Evolutionary conservation across 2,888 invertebrate genomes (phyloP).

Genomic region (Sthenelais limicola): DNA sequence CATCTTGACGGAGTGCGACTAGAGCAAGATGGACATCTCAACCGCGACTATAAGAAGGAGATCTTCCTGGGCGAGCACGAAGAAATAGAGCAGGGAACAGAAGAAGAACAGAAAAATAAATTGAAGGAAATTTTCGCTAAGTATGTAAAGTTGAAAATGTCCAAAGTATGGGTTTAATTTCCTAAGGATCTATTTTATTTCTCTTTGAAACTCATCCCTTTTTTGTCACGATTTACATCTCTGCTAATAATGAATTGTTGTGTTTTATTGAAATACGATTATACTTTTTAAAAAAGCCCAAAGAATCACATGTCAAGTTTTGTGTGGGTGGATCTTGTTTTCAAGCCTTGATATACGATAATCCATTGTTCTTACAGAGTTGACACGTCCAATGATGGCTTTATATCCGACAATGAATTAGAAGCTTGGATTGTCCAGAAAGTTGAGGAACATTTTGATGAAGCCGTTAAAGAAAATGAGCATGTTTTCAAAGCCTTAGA

Average conservation of each 20-base stretch:
- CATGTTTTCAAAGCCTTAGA: constrained; percentile 69
- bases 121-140: constrained; percentile 68
- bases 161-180: not conserved
- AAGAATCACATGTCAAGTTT: no score
- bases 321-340: no score
- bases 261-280: not conserved
- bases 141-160: constrained; percentile 53
- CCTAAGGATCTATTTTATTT: no score
- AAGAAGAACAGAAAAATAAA: constrained; percentile 59
- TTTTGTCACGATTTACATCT: no score
- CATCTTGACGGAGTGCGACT: constrained; percentile 73
- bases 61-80: constrained; percentile 72
- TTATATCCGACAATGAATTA: constrained; percentile 66
- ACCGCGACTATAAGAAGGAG: constrained; percentile 73
- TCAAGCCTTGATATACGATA: not conserved
- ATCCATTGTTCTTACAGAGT: constrained; percentile 59
- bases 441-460: constrained; percentile 71
- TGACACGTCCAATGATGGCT: constrained; percentile 67
- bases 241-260: no score
- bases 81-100: constrained; percentile 60
- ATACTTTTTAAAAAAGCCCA: not conserved
- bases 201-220: no score
- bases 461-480: constrained; percentile 68
- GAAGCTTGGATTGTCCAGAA: constrained; percentile 70
- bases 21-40: constrained; percentile 74